Percentiles rank a stretch among this genome's conserved stretches.
Evolutionary conservation across 2,113 vertebrate species (phyloP).

Genomic region (Mesitornis unicolor): DNA sequence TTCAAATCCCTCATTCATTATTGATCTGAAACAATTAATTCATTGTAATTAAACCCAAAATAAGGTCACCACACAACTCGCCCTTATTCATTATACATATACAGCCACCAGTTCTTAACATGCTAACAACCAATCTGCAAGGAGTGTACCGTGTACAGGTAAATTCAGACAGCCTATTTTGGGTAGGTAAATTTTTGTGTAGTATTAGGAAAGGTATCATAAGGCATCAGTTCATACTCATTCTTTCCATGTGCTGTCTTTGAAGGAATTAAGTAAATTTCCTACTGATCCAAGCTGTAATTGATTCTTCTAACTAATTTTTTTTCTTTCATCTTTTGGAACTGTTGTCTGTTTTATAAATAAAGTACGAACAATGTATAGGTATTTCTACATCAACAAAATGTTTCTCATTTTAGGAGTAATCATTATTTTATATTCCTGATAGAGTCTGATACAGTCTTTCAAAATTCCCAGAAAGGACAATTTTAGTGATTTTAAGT

Average conservation of each 20-base stretch:
- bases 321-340: neutral
- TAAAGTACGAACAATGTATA: neutral
- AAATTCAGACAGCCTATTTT: neutral
- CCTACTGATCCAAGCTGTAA: neutral
- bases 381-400: neutral
- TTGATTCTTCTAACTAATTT: neutral
- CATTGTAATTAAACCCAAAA: constrained; percentile 1
- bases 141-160: neutral
- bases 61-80: neutral
- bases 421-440: neutral
- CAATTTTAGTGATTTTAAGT: neutral
- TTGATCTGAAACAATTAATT: constrained; percentile 22
- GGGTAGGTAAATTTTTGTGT: neutral
- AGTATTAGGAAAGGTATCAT: neutral
- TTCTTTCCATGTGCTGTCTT: neutral
- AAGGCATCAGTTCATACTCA: neutral
- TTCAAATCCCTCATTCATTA: neutral
- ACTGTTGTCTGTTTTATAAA: neutral
- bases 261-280: neutral
- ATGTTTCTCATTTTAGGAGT: neutral
- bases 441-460: neutral
- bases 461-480: neutral
- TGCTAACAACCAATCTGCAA: neutral
- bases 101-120: neutral
- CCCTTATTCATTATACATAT: neutral